Base-by-base conservation (phyloP, 1,140 invertebrate species). In the Panulirus ornatus region DNA sequence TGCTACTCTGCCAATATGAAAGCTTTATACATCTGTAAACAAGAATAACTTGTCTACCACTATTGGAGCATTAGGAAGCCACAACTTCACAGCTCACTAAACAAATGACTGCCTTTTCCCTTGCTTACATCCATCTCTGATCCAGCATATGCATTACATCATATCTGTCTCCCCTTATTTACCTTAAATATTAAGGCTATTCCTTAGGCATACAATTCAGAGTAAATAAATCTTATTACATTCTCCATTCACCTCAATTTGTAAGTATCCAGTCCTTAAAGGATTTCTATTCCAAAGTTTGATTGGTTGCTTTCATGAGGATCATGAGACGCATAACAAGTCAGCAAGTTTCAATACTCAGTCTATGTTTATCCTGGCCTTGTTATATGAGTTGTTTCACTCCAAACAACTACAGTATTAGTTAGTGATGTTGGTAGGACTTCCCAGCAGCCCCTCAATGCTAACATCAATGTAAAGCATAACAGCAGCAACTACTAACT, bases 11-110 rank as follows among this genome's bases (percentile, higher is more conserved):
- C 86, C 86, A 82, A 88, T 88, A 88, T 54, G 86, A 88, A 88
- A 88, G 86, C 86, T 88, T 88, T 88, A 88, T 88, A 88, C 86
- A 88, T 81, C 82, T 81, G 86, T 81, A 88, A 82, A 88, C 66
- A 51, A 88, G 63, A 88, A 36, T 70, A 82, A 79, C 86, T 88
- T 82, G 76, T 81, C 58, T 79, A 58, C 86, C 63, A 81, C 86
- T 82, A 88, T 38, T 36, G 70, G 75, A 81, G 63, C 83, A 70
- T 40, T 27, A 88, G 86, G 76, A 88, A 82, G 76, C 86, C 58
- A 81, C 76, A 70, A 44, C 76, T 73, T 47, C 71, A 76, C 84
- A 27, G 78, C 78, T 79, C 40, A 82, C 58, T 36, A 70, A 36
- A 51, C 58, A 44, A 36, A 30, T 51, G 38, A 36, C 73, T 70